Conservation (phyloP, 1,140 invertebrate species). For the Eubasilissa regina region DNA sequence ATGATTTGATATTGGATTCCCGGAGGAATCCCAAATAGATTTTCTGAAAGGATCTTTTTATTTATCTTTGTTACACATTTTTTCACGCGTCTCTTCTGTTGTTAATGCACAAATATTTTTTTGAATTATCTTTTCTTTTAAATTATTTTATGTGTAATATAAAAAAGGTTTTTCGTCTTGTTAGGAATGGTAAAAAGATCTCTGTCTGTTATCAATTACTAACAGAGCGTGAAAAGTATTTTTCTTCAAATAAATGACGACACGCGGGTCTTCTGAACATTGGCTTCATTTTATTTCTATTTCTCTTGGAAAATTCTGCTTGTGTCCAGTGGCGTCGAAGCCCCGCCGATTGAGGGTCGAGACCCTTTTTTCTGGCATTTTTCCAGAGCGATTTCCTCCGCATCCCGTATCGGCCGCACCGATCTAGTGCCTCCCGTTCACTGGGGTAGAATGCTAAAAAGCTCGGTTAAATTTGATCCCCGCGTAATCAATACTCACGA, state of each 20-base stretch:
- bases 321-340: constrained; percentile 17
- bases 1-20: too few species aligned
- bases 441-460: constrained; percentile 35
- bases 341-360: constrained; percentile 20
- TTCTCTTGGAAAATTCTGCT: constrained; percentile 6
- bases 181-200: too few species aligned
- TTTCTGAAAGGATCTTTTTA: too few species aligned
- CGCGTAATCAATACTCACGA: constrained; percentile 43
- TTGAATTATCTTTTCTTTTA: too few species aligned
- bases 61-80: too few species aligned
- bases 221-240: constrained; percentile 14
- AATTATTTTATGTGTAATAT: too few species aligned
- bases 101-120: too few species aligned
- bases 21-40: too few species aligned
- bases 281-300: background rate
- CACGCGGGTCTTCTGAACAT: too few species aligned
- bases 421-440: constrained; percentile 8
- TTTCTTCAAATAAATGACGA: background rate
- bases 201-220: too few species aligned
- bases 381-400: constrained; percentile 16
- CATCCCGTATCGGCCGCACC: constrained; percentile 13
- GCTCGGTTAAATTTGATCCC: constrained; percentile 38
- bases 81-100: too few species aligned
- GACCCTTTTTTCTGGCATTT: constrained; percentile 39
- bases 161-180: too few species aligned